These are phyloP conservation scores for Periophthalmus magnuspinnatus DNA, from an alignment of 2,797 vertebrate species.

Conservation along the genomic window DNA sequence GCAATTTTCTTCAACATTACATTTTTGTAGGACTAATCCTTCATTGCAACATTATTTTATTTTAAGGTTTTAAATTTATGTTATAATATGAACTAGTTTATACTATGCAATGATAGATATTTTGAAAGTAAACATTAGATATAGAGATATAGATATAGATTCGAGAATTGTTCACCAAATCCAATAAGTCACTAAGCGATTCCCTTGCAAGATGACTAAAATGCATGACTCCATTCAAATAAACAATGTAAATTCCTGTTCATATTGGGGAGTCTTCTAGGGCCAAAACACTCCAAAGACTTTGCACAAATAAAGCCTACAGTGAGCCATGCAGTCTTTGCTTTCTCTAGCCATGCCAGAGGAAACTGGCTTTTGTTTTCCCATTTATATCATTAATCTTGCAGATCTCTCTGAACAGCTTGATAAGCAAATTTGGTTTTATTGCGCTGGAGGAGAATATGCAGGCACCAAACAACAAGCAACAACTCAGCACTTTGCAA, in stretches of 20 bases:
- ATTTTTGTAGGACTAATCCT: background rate
- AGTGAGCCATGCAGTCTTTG: conserved; percentile 35
- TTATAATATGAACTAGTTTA: background rate
- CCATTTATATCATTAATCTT: conserved; percentile 64
- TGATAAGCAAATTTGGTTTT: conserved; percentile 62
- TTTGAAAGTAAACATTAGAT: background rate
- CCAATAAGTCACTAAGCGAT: conserved; percentile 36
- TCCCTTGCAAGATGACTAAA: conserved; percentile 48
- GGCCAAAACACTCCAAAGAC: conserved; percentile 65
- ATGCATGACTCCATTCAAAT: conserved; percentile 69
- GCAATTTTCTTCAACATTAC: background rate
- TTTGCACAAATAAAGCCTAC: conserved; percentile 69
- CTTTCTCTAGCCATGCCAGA: conserved; percentile 53
- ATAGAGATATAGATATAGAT: background rate
- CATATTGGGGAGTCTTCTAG: conserved; percentile 61
- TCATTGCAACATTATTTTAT: background rate
- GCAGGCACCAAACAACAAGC: conserved; percentile 70
- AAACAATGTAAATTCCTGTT: conserved; percentile 72
- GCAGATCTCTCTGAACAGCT: conserved; percentile 61
- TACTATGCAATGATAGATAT: background rate
- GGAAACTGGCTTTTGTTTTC: conserved; percentile 62
- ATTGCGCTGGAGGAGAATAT: conserved; percentile 48
- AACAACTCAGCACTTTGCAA: conserved; percentile 63
- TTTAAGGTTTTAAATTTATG: background rate
- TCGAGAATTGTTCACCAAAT: conserved; percentile 33